Base-by-base conservation (phyloP, 2,888 invertebrate species). In the Andricus quercusramuli region DNA sequence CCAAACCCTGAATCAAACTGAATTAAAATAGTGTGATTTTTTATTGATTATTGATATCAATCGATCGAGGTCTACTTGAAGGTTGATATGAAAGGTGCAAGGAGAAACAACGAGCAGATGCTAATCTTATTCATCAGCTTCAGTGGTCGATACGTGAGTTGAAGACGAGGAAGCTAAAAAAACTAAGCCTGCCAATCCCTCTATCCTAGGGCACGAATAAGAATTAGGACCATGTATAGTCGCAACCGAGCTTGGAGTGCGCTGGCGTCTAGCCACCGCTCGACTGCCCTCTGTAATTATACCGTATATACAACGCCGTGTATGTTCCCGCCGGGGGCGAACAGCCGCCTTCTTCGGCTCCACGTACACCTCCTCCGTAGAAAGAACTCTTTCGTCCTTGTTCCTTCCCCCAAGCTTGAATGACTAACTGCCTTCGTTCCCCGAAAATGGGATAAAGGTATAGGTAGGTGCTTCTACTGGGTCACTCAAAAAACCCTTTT, bases 251-350 rank as follows among this genome's bases (percentile, higher is more conserved):
- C 81, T 89, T 88, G 86, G 88, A 89, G 85, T 86, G 87, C 85
- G 84, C 86, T 86, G 86, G 82, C 84, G 87, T 90, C 90, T 90
- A 90, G 90, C 90, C 91, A 90, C 90, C 86, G 90, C 89, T 88
- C 89, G 44, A 44, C 44, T 89, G 87, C 85, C 89, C 90, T 89
- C 90, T 90, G 89, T 90, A 90, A 90, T 90, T 90, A 90, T 89
- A 90, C 85, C 90, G 85, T 86, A 86, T 74, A 74, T 83, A 88
- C 87, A 86, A 85, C 81, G 83, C 82, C 82, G 82, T 85, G 79
- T 82, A 70, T 74, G 88, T 88, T 89, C 86, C 86, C 82, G 88
- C 90, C 90, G 84, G 83, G 83, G 86, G 89, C 90, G 81, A 88
- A 84, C 77, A 79, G 82, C 86, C 88, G 87, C 84, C 83, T 81